A percentile compares a stretch with the other conserved stretches of the same genome.
Conservation (phyloP, 2,888 invertebrate genomes). For the Idaea dimidiata region DNA sequence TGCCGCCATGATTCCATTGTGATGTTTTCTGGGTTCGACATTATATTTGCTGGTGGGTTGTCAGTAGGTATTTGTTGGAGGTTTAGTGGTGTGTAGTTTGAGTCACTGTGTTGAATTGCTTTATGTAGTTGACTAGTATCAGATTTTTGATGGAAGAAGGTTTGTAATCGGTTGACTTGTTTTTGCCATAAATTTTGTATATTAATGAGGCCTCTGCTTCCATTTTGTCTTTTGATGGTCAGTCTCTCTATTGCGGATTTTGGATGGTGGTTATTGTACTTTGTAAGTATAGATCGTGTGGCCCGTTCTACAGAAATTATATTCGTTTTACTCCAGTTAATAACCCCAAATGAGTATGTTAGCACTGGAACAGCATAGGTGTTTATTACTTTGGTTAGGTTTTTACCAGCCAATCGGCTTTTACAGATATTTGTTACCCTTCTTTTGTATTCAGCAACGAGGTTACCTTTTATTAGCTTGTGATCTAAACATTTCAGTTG, state of each 20-base stretch:
- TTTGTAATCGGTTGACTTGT: background rate
- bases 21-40: background rate
- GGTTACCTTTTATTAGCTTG: background rate
- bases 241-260: slow-evolving; percentile 12
- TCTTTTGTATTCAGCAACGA: background rate
- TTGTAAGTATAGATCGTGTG: slow-evolving; percentile 14
- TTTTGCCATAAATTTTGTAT: slow-evolving; percentile 5
- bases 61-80: background rate
- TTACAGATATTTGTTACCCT: background rate
- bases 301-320: slow-evolving; percentile 13
- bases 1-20: slow-evolving; percentile 1
- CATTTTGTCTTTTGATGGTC: slow-evolving; percentile 11
- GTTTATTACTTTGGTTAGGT: slow-evolving; percentile 7
- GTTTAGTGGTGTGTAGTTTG: slow-evolving; percentile 1
- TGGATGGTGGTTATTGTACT: slow-evolving; percentile 10
- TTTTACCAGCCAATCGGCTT: background rate
- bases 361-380: slow-evolving; percentile 12
- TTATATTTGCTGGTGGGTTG: background rate
- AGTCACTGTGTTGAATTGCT: background rate
- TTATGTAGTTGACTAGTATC: background rate
- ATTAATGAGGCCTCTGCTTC: slow-evolving; percentile 11
- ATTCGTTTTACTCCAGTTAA: slow-evolving; percentile 15
- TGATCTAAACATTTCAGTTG: slow-evolving; percentile 1
- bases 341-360: slow-evolving; percentile 11
- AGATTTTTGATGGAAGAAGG: background rate